Evolutionary conservation across 64 coral and sea anemone genomes (phyloP), one percentile per base, ranked within the genome.

Genomic region (Pachyseris speciosa): DNA sequence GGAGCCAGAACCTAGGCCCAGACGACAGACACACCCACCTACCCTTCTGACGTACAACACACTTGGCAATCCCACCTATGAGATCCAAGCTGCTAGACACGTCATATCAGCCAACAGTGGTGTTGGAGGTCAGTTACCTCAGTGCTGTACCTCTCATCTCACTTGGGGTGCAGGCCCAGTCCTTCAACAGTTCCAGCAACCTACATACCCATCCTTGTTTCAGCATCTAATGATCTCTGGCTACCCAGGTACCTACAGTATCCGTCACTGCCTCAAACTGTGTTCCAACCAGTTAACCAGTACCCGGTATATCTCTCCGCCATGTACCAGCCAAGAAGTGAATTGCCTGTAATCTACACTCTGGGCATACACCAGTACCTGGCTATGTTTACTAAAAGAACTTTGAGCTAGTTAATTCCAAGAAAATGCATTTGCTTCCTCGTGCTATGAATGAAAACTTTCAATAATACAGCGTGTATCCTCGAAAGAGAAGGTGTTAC

Each of bases 11-110:
- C 27, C 57, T 42, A 51, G 38, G 32, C 33, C 80, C 44, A n/a
- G 11, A 84, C 59, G 80, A 84, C 80, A 64, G 64, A 38, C 22
- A 61, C 59, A 42, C 33, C 37, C 24, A 7, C 80, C 80, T 13
- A 58, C 64, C 5, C 19, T 39, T 25, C 80, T 66, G 25, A 83
- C 17, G 39, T 83, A 83, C 61, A 42, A 84, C 33, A 84, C 80
- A 41, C 80, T 84, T 27, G 58, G 50, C 49, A 81, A 59, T 25
- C 80, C 80, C 55, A 65, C 13, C 5, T 36, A 69, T 37, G 66
- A 37, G 3, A 38, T 37, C 37, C 68, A 72, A 72, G 34, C 68
- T 72, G 34, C 37, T 40, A 19, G 12, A 41, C 37, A 72, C 68
- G 15, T 40, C 68, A 72, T 72, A 72, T 16, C 68, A 7, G 68